Evolutionary conservation across 53 echinoderm and acorn worm species (phyloP), one percentile per base, ranked within the genome.

Genomic region (Holothuria scabra): DNA sequence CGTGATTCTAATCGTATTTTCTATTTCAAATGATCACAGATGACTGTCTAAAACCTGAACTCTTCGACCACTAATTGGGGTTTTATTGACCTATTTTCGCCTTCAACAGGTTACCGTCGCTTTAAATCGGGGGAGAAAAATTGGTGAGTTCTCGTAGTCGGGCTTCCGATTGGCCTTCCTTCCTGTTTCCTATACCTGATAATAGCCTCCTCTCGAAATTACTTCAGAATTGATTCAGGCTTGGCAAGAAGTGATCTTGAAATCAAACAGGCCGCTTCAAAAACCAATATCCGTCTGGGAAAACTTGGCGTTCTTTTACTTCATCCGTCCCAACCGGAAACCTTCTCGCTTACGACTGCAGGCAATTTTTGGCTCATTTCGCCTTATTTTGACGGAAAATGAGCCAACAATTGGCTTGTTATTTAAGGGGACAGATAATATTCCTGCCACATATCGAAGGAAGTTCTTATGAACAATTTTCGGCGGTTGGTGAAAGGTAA

Each of bases 341-440:
- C 69, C 69, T 69, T 35, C 69, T 69, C 69, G 69, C 69, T 69
- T 35, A 69, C 69, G 69, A 18, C 69, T 69, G 69, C 69, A 44
- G 69, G 69, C 69, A 35, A 69, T 69, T 69, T 69, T 69, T 25
- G 69, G 33, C 69, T 69, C 69, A 69, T 69, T 69, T 44, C 37
- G 69, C 23, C 69, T 71, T 71, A 71, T 44, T 71, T 71, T 71
- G 71, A 71, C 71, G 41, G 71, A 71, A 71, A 71, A 71, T 71
- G 71, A 71, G 71, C 71, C 71, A 71, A 71, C 71, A 71, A 71
- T 71, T 71, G 71, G 71, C 71, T 71, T 44, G 71, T 71, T 71
- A 71, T 71, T 71, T 71, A 71, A 44, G 46, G 71, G 71, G 71
- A 71, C 71, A 71, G 44, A 71, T 71, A 71, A 71, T 71, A 71